Percentiles rank a stretch among this genome's conserved stretches.
Conservation (phyloP, 2,888 invertebrate species). For the Creontiades dilutus region DNA sequence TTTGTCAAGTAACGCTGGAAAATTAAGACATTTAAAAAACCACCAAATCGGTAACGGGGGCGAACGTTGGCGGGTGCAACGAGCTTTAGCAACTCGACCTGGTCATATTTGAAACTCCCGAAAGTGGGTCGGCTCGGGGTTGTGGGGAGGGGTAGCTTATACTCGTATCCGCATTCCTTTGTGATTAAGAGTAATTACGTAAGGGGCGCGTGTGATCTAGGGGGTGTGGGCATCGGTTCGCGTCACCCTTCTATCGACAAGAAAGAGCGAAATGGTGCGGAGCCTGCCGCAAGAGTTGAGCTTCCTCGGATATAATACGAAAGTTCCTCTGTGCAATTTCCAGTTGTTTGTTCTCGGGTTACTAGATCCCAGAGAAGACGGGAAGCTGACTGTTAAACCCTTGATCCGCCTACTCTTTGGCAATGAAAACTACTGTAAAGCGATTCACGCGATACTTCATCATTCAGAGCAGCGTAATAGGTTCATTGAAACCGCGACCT, state of each 20-base stretch:
- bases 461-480: too few species aligned
- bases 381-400: too few species aligned
- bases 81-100: conserved; percentile 58
- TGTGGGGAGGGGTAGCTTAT: not conserved
- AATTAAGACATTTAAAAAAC: conserved; percentile 26
- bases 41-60: not conserved
- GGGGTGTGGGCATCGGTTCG: conserved; percentile 23
- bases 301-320: not conserved
- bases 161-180: conserved; percentile 68
- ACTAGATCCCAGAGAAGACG: too few species aligned
- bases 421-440: too few species aligned
- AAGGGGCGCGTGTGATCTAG: conserved; percentile 43
- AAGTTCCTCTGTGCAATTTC: too few species aligned
- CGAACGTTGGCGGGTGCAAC: not conserved
- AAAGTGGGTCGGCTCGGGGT: conserved; percentile 52
- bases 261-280: conserved; percentile 28
- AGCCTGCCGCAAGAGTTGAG: not conserved
- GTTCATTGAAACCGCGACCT: too few species aligned
- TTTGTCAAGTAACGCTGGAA: conserved; percentile 5
- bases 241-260: not conserved
- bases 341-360: too few species aligned
- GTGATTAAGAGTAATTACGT: conserved; percentile 68
- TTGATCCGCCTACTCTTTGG: too few species aligned
- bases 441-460: too few species aligned
- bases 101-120: conserved; percentile 60